Evolutionary conservation across 2,888 invertebrate species (phyloP), one percentile per base, ranked within the genome.

Genomic region (Sthenelais limicola): DNA sequence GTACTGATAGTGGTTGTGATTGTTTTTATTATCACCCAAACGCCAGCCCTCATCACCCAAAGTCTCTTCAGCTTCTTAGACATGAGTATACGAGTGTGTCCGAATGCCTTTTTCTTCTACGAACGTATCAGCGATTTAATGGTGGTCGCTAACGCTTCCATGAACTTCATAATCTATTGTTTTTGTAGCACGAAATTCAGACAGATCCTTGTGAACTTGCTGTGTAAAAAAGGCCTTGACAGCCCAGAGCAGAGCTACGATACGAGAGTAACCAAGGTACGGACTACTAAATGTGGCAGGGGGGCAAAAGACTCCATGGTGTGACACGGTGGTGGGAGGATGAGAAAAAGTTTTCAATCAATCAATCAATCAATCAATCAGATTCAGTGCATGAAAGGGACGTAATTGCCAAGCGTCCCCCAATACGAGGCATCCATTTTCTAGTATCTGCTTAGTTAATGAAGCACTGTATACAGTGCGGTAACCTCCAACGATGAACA

Each of bases 101-200:
- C 80, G 4, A 70, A 62, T 33, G 28, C 71, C 33, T 76, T 77
- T 74, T 80, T 79, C 75, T 79, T 51, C 72, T 78, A 80, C 72
- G 80, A 76, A 35, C 67, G 80, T 15, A 72, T 80, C 68, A 80
- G 79, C 52, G 80, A 80, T 62, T 66, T 80, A 26, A 52, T 80
- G 33, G 76, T 80, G 51, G 80, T 80, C 12, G 74, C 75, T 5
- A 80, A 80, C 49, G 76, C 77, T n/a, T 74, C 78, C 33, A 48
- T 77, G 38, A 80, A 80, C 73, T 80, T 80, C 69, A 70, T 79
- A 54, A 76, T 80, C 58, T 80, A 80, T 74, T 80, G 80, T 66
- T 78, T 80, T 58, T 79, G 80, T 71, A 77, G 76, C 43, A 71
- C 67, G 7, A 66, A 69, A 30, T 80, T 80, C 71, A 33, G 80